Evolutionary conservation across 1,140 invertebrate genomes (phyloP), one percentile per base, ranked within the genome.

Genomic region (Zaprionus lachaisei): DNA sequence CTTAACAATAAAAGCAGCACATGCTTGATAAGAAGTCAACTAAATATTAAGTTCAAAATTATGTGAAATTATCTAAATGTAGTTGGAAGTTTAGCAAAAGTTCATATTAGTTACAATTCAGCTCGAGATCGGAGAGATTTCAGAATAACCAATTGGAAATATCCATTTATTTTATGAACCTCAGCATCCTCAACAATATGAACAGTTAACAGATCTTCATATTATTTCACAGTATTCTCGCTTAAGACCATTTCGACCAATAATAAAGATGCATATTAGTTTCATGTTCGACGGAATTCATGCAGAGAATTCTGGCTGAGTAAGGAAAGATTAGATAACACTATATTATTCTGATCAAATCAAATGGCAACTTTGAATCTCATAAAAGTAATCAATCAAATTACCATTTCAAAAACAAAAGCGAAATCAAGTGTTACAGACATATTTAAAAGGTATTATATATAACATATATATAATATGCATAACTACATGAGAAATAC

Each of bases 311-410:
- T 56, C 15, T 20, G 14, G 2, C 15, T 20, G 24, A 47, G 22
- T 28, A 55, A 34, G 31, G 4, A 26, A 15, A 60, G 20, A 28
- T 60, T 4, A 61, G 14, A 62, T 31, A 70, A 14, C n/a, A 14
- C 44, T 17, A 56, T 41, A 65, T 65, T 54, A 44, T 72, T 56
- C 47, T 69, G 49, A 72, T 68, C 70, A 55, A 89, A 89, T 86
- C 79, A 82, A 85, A 85, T 77, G 44, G 65, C 51, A 60, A 74
- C 34, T 67, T 65, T 57, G 67, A 49, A 70, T 77, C 66, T 80
- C 79, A 86, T 67, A 63, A 54, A 28, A 71, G 69, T 86, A 83
- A 80, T 80, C 72, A 81, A 85, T 76, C 75, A 89, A 87, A 84
- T 63, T 67, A 68, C 34, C 64, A 77, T 73, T 57, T 60, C 72